These are phyloP conservation scores for Micromys minutus DNA, from an alignment of 2,113 vertebrate genomes.

Conservation along the genomic window DNA sequence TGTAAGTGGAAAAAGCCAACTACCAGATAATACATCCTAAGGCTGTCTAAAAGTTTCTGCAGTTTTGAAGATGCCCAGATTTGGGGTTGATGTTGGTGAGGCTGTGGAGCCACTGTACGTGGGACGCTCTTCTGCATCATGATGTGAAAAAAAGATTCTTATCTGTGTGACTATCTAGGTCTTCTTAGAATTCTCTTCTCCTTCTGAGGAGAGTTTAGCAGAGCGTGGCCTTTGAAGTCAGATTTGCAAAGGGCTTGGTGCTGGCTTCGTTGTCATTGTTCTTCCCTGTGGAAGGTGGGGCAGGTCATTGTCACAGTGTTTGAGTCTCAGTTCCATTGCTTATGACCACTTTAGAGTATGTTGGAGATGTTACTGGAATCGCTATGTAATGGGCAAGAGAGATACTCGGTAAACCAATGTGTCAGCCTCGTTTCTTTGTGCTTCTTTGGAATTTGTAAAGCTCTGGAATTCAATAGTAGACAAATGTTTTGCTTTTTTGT, in stretches of 20 bases:
- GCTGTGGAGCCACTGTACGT: neutral
- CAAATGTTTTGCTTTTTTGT: neutral
- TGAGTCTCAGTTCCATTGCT: neutral
- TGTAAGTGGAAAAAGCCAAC: neutral
- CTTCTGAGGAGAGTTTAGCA: conserved; percentile 33
- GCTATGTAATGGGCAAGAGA: neutral
- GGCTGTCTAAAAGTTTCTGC: neutral
- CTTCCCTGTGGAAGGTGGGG: neutral
- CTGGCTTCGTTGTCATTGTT: neutral
- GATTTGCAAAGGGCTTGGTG: neutral
- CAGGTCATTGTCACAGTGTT: neutral
- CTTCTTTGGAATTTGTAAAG: conserved; percentile 16
- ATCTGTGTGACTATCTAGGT: conserved; percentile 50
- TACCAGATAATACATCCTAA: neutral
- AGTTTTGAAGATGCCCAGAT: neutral
- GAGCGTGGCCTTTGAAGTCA: conserved; percentile 35
- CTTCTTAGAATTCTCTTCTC: conserved; percentile 51
- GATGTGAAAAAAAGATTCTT: conserved; percentile 32
- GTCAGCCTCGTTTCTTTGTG: conserved; percentile 28
- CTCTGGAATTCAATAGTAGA: neutral
- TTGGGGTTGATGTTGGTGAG: neutral
- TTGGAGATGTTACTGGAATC: neutral
- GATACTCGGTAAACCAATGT: neutral
- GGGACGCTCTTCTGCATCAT: neutral
- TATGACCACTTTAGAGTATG: neutral